Conservation (phyloP, 2,888 invertebrate genomes). For the Mactromeris polynyma region DNA sequence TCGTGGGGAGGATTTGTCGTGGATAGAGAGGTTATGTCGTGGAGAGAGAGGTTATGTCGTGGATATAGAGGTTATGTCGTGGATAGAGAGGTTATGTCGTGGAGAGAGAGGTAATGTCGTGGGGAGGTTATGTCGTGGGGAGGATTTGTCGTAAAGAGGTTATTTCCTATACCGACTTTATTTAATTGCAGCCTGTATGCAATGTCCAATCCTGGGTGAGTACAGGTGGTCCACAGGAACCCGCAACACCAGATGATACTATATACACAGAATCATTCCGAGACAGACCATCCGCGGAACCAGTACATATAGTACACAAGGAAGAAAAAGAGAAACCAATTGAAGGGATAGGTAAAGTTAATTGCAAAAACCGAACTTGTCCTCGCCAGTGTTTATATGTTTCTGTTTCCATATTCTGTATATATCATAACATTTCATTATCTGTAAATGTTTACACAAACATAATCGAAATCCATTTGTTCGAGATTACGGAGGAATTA, state of each 20-base stretch:
- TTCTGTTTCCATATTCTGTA: too few relatives aligned
- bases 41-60: too few relatives aligned
- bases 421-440: neutral
- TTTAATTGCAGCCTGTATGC: constrained; percentile 68
- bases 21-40: too few relatives aligned
- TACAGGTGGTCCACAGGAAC: constrained; percentile 11
- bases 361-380: neutral
- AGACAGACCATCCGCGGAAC: constrained; percentile 21
- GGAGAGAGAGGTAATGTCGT: too few relatives aligned
- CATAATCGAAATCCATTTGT: neutral
- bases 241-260: constrained; percentile 28
- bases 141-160: too few relatives aligned
- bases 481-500: neutral
- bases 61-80: too few relatives aligned
- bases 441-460: neutral
- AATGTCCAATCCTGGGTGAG: constrained; percentile 64
- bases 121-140: too few relatives aligned
- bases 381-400: too few relatives aligned
- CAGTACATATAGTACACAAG: constrained; percentile 45
- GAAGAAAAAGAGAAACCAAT: constrained; percentile 56
- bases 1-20: too few relatives aligned
- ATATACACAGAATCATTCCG: constrained; percentile 68
- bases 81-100: too few relatives aligned
- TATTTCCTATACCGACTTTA: too few relatives aligned
- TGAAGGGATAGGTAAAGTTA: constrained; percentile 68